Evolutionary conservation across 2,797 vertebrate species (phyloP).

Genomic region (Nannoperca australis): DNA sequence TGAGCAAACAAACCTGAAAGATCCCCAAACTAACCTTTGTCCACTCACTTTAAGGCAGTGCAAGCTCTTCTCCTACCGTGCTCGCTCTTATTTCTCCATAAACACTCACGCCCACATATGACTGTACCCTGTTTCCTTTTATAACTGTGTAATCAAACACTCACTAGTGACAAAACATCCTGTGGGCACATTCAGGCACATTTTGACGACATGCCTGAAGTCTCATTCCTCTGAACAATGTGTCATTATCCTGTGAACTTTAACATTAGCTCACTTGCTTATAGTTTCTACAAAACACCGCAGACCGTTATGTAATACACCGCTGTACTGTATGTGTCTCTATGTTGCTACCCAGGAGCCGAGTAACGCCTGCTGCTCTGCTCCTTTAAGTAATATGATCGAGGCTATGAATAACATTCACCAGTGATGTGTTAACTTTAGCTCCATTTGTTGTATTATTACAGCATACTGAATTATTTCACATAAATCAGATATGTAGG

Average conservation of each 20-base stretch:
- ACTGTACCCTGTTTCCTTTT: constrained; percentile 76
- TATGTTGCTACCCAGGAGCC: constrained; percentile 12
- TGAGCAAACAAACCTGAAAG: not conserved
- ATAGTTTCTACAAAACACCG: constrained; percentile 40
- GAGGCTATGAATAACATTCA: not conserved
- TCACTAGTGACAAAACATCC: constrained; percentile 65
- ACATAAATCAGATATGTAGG: not conserved
- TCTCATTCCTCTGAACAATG: constrained; percentile 18
- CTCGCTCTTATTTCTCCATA: constrained; percentile 43
- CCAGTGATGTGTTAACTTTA: not conserved
- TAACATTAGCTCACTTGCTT: constrained; percentile 33
- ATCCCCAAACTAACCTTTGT: constrained; percentile 15
- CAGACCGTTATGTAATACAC: constrained; percentile 52
- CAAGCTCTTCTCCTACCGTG: constrained; percentile 40
- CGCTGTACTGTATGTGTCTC: not conserved
- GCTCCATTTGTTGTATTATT: constrained; percentile 8
- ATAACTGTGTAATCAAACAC: constrained; percentile 84
- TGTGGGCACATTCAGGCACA: constrained; percentile 33
- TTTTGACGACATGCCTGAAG: not conserved
- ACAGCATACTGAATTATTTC: not conserved
- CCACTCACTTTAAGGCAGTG: not conserved
- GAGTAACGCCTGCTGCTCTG: constrained; percentile 15
- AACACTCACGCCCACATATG: constrained; percentile 16
- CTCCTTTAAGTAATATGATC: constrained; percentile 43
- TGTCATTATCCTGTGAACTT: constrained; percentile 36